Percentiles rank a stretch among this genome's conserved stretches.
phyloP scores from a whole-genome alignment of 2,888 invertebrate genomes.

The Eilema griseolum region DNA sequence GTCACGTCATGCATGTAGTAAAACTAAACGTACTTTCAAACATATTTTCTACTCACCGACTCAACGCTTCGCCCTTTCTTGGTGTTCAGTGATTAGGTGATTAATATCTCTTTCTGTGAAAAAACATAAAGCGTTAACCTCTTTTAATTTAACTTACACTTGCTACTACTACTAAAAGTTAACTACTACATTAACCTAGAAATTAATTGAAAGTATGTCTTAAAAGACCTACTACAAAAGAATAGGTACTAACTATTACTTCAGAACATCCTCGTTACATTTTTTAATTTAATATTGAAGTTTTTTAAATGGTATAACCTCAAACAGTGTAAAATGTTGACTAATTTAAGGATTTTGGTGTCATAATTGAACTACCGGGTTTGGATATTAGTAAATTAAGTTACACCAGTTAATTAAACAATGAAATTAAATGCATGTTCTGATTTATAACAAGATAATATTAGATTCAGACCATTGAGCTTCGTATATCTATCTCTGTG shows the following conservation, averaged over 20 bases:
- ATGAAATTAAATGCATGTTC: background rate
- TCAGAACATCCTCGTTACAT: background rate
- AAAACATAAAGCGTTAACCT: background rate
- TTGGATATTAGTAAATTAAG: constrained; percentile 26
- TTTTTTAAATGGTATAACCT: background rate
- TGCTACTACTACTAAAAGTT: background rate
- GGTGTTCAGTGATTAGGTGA: too few relatives aligned
- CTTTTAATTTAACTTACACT: background rate
- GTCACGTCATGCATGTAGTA: too few relatives aligned
- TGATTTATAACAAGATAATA: too few relatives aligned
- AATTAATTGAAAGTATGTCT: background rate
- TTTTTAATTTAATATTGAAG: background rate
- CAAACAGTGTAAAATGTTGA: constrained; percentile 8
- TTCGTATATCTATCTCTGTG: too few relatives aligned
- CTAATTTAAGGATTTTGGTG: constrained; percentile 17
- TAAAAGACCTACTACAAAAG: background rate
- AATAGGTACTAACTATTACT: background rate
- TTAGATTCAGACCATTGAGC: too few relatives aligned
- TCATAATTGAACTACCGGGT: constrained; percentile 24
- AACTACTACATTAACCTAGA: constrained; percentile 1
- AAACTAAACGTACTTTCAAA: constrained; percentile 7
- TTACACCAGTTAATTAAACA: background rate
- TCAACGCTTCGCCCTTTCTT: too few relatives aligned
- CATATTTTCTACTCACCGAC: too few relatives aligned
- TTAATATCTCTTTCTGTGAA: too few relatives aligned